A percentile compares a stretch with the other conserved stretches of the same genome.
Evolutionary conservation across 2,113 vertebrate genomes (phyloP).

Genomic region (Pseudopipra pipra): DNA sequence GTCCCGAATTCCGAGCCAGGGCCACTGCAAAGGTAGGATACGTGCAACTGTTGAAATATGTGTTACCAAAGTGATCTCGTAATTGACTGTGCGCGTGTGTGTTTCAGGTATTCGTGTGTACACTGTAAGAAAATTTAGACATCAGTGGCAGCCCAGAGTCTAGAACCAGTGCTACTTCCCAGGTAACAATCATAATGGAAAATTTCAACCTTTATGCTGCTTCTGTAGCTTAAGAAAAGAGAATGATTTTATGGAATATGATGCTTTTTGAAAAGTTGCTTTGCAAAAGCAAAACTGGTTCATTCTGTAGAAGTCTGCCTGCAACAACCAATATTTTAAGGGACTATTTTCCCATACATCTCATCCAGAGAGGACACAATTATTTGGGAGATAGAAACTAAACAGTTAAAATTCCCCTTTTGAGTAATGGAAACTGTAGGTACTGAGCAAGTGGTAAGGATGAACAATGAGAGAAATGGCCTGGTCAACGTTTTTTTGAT

Average conservation of each 20-base stretch:
- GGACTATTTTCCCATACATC: conserved; percentile 8
- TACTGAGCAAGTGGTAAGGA: not conserved
- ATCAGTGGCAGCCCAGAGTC: conserved; percentile 87
- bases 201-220: conserved; percentile 83
- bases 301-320: conserved; percentile 49
- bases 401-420: not conserved
- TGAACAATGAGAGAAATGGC: not conserved
- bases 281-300: conserved; percentile 74
- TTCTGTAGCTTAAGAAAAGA: conserved; percentile 85
- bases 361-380: not conserved
- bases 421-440: not conserved
- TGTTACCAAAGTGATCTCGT: conserved; percentile 73
- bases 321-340: conserved; percentile 37
- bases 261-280: conserved; percentile 64
- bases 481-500: not conserved
- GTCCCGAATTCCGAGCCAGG: conserved; percentile 95
- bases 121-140: conserved; percentile 88
- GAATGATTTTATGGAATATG: conserved; percentile 75
- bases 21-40: conserved; percentile 95
- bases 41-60: conserved; percentile 65
- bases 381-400: conserved; percentile 10
- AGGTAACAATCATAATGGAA: conserved; percentile 84
- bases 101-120: conserved; percentile 88
- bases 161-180: conserved; percentile 85
- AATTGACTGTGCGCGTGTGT: conserved; percentile 85